Evolutionary conservation across 1,140 invertebrate genomes (phyloP), one percentile per base, ranked within the genome.

Genomic region (Caenorhabditis latens): DNA sequence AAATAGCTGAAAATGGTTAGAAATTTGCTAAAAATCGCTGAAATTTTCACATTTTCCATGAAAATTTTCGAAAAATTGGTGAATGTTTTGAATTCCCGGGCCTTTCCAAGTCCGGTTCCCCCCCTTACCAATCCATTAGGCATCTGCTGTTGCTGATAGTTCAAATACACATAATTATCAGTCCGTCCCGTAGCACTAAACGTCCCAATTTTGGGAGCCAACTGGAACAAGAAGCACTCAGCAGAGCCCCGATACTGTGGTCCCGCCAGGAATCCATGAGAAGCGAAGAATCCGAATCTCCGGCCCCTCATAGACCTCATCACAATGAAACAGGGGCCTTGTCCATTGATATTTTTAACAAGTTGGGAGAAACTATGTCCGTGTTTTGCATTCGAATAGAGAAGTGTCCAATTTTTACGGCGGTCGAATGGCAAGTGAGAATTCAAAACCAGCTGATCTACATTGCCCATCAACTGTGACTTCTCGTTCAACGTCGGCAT

Each of bases 211-310:
- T 95, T 94, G 21, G 96, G 96, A 55, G 94, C 94, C 50, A 97
- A 93, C 24, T 95, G 95, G 93, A 97, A 97, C 11, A 97, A 93
- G 93, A 97, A 96, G 86, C 95, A 95, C 16, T 94, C 94, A 79
- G 95, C 94, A 90, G 95, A 94, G 93, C 94, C 94, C 89, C 94
- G 94, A 91, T 95, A 96, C 89, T 95, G 95, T 11, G 96, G 95
- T 57, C 95, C 94, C 3, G 95, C 89, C 3, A 93, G 91, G 96
- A 96, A 97, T 86, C 86, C 86, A n/a, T 87, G 94, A 0, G 96
- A 94, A 0, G 96, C 95, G 94, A 95, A 97, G 53, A 95, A 96
- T 14, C 96, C 97, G 93, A 98, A 97, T 6, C 96, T 95, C 91
- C 96, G 94, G n/a, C 96, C 95, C 90, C 95, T 94, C 71, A 94